Conservation (phyloP, 1,140 invertebrate species). For the Trichomalopsis sarcophagae region DNA sequence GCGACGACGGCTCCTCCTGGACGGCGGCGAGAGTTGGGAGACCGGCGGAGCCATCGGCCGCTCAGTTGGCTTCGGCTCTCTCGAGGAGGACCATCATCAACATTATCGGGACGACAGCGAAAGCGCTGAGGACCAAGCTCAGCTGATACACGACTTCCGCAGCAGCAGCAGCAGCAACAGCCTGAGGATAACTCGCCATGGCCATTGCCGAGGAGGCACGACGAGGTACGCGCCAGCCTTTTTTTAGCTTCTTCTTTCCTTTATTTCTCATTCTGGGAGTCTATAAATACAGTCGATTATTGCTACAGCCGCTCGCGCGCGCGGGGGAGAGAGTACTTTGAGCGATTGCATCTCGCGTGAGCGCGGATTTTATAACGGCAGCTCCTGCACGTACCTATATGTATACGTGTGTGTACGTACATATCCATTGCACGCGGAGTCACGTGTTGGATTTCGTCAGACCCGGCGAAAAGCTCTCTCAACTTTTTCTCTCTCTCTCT, state of each 20-base stretch:
- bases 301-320: too few relatives aligned
- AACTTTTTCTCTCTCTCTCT: not conserved
- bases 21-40: constrained; percentile 8
- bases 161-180: too few relatives aligned
- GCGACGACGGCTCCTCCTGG: constrained; percentile 11
- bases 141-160: not conserved
- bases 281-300: not conserved
- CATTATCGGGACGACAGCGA: not conserved
- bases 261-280: too few relatives aligned
- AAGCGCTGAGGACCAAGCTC: not conserved
- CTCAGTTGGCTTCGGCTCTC: constrained; percentile 23
- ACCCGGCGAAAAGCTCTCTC: not conserved
- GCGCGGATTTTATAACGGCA: not conserved
- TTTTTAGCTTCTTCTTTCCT: not conserved
- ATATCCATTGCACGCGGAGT: not conserved
- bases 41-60: not conserved
- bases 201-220: constrained; percentile 18
- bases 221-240: not conserved
- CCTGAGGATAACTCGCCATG: constrained; percentile 14
- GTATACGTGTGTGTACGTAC: not conserved
- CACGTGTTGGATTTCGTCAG: constrained; percentile 24
- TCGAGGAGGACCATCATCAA: not conserved
- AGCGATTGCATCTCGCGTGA: constrained; percentile 34
- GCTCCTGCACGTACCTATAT: not conserved
- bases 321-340: not conserved